Conservation (phyloP, 2,797 vertebrate genomes). For the Myripristis jacobus region DNA sequence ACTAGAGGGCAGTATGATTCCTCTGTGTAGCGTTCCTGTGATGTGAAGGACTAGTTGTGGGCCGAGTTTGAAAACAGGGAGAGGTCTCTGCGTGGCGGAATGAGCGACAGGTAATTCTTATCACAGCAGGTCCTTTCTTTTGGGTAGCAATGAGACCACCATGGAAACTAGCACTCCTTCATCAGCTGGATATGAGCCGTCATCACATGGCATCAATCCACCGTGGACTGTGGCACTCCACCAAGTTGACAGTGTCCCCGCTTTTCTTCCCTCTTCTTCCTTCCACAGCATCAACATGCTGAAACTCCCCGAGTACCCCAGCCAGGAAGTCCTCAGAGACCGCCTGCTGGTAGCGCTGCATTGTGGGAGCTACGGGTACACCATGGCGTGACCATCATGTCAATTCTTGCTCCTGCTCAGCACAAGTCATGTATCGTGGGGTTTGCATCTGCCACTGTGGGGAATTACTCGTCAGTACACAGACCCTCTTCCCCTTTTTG, state of each 20-base stretch:
- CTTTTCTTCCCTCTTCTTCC: neutral
- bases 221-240: neutral
- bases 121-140: constrained; percentile 9
- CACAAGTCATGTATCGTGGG: neutral
- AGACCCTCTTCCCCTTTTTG: constrained; percentile 20
- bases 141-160: neutral
- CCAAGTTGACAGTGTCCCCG: neutral
- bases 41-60: neutral
- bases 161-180: neutral
- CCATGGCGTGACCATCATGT: constrained; percentile 88
- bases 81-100: constrained; percentile 1
- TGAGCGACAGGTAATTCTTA: constrained; percentile 42
- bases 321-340: constrained; percentile 93
- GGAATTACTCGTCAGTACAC: constrained; percentile 30
- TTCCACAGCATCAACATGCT: constrained; percentile 97
- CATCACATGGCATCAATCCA: constrained; percentile 16
- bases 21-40: neutral
- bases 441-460: neutral
- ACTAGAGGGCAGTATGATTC: constrained; percentile 77
- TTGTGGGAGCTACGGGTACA: constrained; percentile 98
- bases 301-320: constrained; percentile 97
- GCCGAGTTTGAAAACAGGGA: constrained; percentile 14
- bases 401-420: constrained; percentile 9
- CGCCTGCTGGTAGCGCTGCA: constrained; percentile 96
- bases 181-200: constrained; percentile 4